A percentile compares a stretch with the other conserved stretches of the same genome.
These are phyloP conservation scores for Diuraphis noxia DNA, from an alignment of 1,140 invertebrate species.

Conservation along the genomic window DNA sequence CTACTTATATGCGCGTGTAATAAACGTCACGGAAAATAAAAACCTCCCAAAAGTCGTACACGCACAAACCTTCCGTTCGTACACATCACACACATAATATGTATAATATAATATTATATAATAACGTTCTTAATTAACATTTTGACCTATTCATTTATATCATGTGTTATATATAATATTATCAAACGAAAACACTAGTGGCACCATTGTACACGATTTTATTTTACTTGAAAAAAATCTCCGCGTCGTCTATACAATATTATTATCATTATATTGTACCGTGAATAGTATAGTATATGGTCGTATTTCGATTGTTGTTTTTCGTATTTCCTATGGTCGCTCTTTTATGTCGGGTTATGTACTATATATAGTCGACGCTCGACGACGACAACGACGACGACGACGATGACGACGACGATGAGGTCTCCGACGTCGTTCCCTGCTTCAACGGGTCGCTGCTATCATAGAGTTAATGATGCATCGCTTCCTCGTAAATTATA, in stretches of 20 bases:
- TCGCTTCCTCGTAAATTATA: conserved; percentile 53
- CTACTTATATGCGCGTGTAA: conserved; percentile 48
- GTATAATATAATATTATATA: conserved; percentile 18
- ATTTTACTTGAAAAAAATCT: not conserved
- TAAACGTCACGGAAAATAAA: conserved; percentile 42
- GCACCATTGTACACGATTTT: not conserved
- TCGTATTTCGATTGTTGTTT: not conserved
- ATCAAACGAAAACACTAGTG: conserved; percentile 28
- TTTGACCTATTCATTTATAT: not conserved
- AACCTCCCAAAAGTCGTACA: conserved; percentile 14
- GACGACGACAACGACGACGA: not conserved
- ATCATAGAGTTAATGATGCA: conserved; percentile 51
- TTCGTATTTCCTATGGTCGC: not conserved
- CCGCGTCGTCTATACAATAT: not conserved
- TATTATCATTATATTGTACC: not conserved
- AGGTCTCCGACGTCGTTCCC: not conserved
- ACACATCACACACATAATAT: not conserved
- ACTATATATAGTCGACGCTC: not conserved
- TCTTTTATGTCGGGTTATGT: not conserved
- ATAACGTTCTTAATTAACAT: conserved; percentile 40
- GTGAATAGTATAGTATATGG: not conserved
- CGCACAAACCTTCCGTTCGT: not conserved
- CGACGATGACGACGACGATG: not conserved
- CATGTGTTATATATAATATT: not conserved
- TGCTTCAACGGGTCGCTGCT: not conserved